phyloP scores from a whole-genome alignment of 2,113 vertebrate species.

The Heterotilapia buettikoferi region DNA sequence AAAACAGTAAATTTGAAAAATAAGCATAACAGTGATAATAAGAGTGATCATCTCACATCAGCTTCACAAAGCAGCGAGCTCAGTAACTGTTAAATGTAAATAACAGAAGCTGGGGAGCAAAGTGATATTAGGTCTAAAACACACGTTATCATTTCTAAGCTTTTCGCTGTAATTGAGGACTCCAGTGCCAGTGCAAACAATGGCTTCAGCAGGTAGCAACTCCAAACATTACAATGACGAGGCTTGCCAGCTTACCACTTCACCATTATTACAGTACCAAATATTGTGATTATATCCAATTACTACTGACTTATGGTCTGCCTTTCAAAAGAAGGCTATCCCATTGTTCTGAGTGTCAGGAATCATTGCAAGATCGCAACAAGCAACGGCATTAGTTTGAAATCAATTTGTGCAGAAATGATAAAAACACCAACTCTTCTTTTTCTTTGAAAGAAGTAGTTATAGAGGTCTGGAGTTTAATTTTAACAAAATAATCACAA shows the following conservation, averaged over 20 bases:
- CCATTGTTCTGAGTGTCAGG: neutral
- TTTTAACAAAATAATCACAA: neutral
- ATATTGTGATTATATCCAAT: neutral
- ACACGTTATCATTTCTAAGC: neutral
- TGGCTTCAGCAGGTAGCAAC: neutral
- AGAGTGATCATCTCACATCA: too few relatives aligned
- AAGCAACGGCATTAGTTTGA: neutral
- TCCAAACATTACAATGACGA: neutral
- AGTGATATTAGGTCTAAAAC: neutral
- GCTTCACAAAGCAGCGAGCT: neutral
- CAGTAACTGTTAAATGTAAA: neutral
- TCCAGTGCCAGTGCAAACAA: neutral
- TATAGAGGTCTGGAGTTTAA: neutral
- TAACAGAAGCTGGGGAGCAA: neutral
- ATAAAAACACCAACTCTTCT: accelerated
- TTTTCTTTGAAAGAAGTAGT: accelerated
- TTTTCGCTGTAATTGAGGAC: neutral
- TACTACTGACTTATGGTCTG: neutral
- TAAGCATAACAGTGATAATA: neutral
- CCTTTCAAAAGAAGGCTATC: neutral
- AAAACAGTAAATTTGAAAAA: neutral
- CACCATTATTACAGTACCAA: neutral
- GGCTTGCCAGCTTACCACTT: neutral
- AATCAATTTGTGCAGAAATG: neutral
- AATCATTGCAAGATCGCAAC: accelerated